Evolutionary conservation across 2,888 invertebrate genomes (phyloP).

Genomic region (Stenotaenia linearis): DNA sequence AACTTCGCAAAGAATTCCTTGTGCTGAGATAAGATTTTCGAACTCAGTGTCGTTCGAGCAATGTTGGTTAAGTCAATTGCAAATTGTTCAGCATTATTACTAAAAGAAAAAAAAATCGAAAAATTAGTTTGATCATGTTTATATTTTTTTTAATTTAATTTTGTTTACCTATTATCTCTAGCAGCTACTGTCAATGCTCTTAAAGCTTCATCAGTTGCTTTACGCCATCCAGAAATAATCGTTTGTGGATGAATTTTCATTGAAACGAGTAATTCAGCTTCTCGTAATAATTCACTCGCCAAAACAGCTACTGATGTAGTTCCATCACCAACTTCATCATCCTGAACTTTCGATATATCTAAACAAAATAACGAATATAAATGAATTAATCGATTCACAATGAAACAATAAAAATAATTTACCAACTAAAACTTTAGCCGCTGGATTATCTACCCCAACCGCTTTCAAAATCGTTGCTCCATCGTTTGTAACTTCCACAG

Average conservation of each 20-base stretch:
- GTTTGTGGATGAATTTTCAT: conserved; percentile 97
- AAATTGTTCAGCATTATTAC: conserved; percentile 68
- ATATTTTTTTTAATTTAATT: not conserved
- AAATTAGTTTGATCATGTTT: not conserved
- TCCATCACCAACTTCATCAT: conserved; percentile 99
- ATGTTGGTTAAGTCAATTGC: conserved; percentile 89
- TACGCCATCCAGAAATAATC: conserved; percentile 92
- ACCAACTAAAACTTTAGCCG: conserved; percentile 93
- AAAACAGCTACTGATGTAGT: conserved; percentile 98
- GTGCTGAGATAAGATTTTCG: conserved; percentile 95
- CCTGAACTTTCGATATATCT: conserved; percentile 97
- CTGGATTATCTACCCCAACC: conserved; percentile 96
- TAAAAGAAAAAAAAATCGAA: conserved; percentile 39
- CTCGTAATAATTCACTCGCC: conserved; percentile 88
- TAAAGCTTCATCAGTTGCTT: conserved; percentile 75
- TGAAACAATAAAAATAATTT: too few species aligned
- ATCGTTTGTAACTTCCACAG: conserved; percentile 92
- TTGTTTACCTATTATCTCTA: conserved; percentile 63
- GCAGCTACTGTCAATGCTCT: conserved; percentile 73
- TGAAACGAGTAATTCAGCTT: conserved; percentile 88
- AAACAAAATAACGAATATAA: conserved; percentile 33
- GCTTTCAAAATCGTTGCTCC: conserved; percentile 96
- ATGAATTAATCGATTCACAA: not conserved
- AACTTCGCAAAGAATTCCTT: conserved; percentile 93
- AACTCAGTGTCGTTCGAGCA: conserved; percentile 93